Conservation (phyloP, 2,797 vertebrate genomes). For the Coracias cyanogaster region DNA sequence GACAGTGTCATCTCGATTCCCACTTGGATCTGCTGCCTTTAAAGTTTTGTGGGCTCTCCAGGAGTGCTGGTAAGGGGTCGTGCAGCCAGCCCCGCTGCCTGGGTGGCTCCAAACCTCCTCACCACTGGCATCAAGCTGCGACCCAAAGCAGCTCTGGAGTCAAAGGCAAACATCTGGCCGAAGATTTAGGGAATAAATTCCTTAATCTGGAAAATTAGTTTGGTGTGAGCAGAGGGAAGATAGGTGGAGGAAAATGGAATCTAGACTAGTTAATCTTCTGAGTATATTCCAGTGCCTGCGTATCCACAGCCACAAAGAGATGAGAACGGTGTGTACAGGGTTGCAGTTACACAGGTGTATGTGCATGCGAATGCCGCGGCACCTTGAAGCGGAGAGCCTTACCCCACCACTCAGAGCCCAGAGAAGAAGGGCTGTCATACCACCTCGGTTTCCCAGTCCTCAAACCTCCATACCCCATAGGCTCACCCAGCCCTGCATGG, state of each 20-base stretch:
- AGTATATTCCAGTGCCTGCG: neutral
- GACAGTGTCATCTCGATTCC: neutral
- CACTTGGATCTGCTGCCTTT: neutral
- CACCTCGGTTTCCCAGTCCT: neutral
- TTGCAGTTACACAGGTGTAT: accelerated
- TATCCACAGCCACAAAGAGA: neutral
- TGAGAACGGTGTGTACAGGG: neutral
- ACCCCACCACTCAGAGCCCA: neutral
- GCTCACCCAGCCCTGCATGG: accelerated
- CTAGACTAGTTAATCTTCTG: neutral
- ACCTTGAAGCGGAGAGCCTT: neutral
- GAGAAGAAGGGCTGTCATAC: neutral
- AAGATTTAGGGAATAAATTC: neutral
- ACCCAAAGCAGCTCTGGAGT: neutral
- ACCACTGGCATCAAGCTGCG: neutral
- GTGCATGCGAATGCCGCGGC: accelerated
- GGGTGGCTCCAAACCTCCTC: neutral
- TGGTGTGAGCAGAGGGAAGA: neutral
- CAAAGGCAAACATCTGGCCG: neutral
- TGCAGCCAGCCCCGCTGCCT: neutral
- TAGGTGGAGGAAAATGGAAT: neutral
- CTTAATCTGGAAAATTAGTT: neutral
- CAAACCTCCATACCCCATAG: accelerated
- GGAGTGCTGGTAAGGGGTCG: accelerated
- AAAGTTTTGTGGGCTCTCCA: neutral